These are phyloP conservation scores for Pseudonaja textilis DNA, from an alignment of 2,113 vertebrate genomes.

Conservation along the genomic window DNA sequence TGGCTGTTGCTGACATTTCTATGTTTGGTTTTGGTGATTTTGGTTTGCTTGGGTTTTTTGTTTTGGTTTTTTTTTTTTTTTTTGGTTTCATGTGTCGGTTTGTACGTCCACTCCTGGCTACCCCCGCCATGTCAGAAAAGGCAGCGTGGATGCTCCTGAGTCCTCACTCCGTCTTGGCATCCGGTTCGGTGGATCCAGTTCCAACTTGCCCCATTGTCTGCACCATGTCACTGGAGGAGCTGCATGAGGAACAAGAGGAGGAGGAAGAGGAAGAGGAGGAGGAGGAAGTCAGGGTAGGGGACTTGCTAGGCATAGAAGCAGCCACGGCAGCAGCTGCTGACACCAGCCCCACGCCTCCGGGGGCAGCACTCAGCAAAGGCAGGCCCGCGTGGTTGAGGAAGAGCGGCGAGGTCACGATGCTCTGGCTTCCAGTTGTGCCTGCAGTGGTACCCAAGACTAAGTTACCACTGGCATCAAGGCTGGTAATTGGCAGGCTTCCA, in stretches of 20 bases:
- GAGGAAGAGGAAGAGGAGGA: constrained; percentile 69
- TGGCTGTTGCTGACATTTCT: constrained; percentile 47
- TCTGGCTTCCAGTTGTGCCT: constrained; percentile 70
- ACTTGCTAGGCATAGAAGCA: constrained; percentile 75
- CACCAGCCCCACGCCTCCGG: constrained; percentile 77
- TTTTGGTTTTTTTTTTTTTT: constrained; percentile 42
- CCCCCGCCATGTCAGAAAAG: constrained; percentile 63
- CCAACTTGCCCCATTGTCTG: constrained; percentile 82
- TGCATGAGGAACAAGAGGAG: constrained; percentile 74
- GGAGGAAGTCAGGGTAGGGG: constrained; percentile 76
- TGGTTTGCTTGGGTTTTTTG: constrained; percentile 62
- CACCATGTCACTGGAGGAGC: constrained; percentile 78
- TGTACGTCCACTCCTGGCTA: constrained; percentile 30
- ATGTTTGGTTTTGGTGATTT: constrained; percentile 65
- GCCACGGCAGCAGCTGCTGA: constrained; percentile 77
- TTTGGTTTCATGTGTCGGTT: constrained; percentile 35
- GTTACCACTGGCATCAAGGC: constrained; percentile 86
- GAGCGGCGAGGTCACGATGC: constrained; percentile 79
- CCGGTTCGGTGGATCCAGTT: constrained; percentile 64
- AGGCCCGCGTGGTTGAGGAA: constrained; percentile 90
- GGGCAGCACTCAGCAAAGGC: constrained; percentile 80
- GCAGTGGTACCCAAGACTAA: constrained; percentile 79
- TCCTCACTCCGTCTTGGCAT: constrained; percentile 62
- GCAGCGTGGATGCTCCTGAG: constrained; percentile 50
- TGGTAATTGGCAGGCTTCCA: constrained; percentile 91